These are phyloP conservation scores for Burhinus bistriatus DNA, from an alignment of 2,113 vertebrate genomes.

Conservation along the genomic window DNA sequence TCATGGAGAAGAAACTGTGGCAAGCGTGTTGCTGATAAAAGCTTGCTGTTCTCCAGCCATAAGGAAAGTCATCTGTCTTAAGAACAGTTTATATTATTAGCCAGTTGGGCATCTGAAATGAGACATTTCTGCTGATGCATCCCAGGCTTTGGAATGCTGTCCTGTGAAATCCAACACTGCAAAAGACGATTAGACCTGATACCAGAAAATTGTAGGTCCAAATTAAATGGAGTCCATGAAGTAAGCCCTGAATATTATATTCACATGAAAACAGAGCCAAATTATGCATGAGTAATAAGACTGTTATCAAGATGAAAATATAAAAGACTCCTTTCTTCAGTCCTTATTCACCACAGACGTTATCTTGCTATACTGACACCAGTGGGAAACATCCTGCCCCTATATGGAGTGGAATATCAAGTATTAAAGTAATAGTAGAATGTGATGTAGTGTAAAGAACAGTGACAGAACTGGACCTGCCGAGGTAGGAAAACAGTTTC, in stretches of 20 bases:
- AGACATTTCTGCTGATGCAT: background rate
- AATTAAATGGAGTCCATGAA: background rate
- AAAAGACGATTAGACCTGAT: background rate
- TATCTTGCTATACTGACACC: background rate
- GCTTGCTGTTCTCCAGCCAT: background rate
- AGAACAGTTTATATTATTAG: slow-evolving; percentile 14
- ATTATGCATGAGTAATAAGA: background rate
- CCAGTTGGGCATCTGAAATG: background rate
- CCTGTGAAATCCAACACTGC: background rate
- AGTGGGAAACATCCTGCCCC: background rate
- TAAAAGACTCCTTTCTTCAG: background rate
- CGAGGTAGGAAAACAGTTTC: background rate
- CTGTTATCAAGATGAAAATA: background rate
- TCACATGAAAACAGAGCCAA: background rate
- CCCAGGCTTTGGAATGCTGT: background rate
- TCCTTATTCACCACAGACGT: background rate
- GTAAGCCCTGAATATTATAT: background rate
- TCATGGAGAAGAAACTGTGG: slow-evolving; percentile 14
- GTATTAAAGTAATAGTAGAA: background rate
- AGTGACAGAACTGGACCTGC: background rate
- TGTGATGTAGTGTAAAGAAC: background rate
- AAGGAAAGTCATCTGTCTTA: background rate
- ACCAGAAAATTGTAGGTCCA: background rate
- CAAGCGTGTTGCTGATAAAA: slow-evolving; percentile 13
- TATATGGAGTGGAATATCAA: background rate